Percentiles rank a stretch among this genome's conserved stretches.
Evolutionary conservation across 2,888 invertebrate genomes (phyloP).

Genomic region (Ptychoptera contaminata): DNA sequence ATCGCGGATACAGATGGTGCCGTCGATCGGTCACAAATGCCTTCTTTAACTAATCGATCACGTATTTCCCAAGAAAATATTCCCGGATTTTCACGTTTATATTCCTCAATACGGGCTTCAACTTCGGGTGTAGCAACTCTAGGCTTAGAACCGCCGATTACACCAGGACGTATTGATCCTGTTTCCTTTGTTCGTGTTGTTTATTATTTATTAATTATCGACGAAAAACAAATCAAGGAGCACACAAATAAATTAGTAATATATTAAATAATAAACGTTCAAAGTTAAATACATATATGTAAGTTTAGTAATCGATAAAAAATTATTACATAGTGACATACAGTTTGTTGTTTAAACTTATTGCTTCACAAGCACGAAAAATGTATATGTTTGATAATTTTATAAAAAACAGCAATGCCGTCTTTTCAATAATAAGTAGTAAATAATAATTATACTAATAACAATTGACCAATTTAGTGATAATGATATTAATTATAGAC

Average conservation of each 20-base stretch:
- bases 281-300: no score
- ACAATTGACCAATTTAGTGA: neutral
- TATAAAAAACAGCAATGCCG: no score
- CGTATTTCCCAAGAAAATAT: slow-evolving; percentile 93
- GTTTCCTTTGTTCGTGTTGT: slow-evolving; percentile 49
- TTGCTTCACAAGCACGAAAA: no score
- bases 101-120: slow-evolving; percentile 76
- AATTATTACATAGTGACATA: no score
- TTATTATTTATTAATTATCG: neutral
- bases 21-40: slow-evolving; percentile 30
- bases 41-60: slow-evolving; percentile 75
- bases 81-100: slow-evolving; percentile 83
- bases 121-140: slow-evolving; percentile 87
- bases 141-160: slow-evolving; percentile 88
- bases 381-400: no score
- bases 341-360: no score
- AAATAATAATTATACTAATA: no score
- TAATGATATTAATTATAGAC: neutral
- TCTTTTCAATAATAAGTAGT: neutral
- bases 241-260: neutral
- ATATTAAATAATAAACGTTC: neutral
- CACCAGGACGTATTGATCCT: slow-evolving; percentile 86
- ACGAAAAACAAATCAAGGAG: no score
- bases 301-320: no score
- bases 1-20: slow-evolving; percentile 73